Base-by-base conservation (phyloP, 2,113 vertebrate genomes). In the Sylvietta virens region DNA sequence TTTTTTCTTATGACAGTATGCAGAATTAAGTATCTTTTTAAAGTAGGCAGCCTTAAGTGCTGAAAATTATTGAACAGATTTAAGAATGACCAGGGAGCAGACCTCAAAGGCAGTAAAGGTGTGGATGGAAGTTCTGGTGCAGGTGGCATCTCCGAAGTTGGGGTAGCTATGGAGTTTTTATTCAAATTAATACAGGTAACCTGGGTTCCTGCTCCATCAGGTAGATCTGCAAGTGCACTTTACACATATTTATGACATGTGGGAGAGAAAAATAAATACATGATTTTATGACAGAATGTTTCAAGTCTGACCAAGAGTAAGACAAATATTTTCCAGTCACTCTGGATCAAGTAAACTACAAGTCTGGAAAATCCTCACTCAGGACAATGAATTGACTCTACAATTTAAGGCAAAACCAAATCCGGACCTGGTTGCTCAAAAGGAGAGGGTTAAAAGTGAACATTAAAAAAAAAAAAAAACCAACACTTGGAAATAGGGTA, bases 161-260 rank as follows among this genome's bases (percentile, higher is more conserved):
- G 90, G 13, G 81, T 62, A 79, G 89, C 67, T 39, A 90, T 5
- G 6, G 77, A 91, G 18, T 27, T 90, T 57, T 81, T 92, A 51
- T 35, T 88, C 69, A 69, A 54, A 91, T 65, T 51, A 76, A 67
- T 31, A 76, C 24, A 85, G n/a, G 80, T 23, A 40, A 86, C 79
- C 37, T 77, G 81, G 27, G 35, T 15, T 81, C 54, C 91, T 62
- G 82, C 39, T 93, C 71, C 92, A 73, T 93, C 88, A 69, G 48
- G 66, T 27, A 93, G 60, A 80, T 77, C 93, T 89, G 81, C n/a
- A 96, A 86, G 76, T 39, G 69, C 37, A 54, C 97, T 97, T 96
- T 70, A 87, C 33, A 57, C 6, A 26, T 11, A 90, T 92, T 86
- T 86, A 78, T 58, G 20, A 87, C 26, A 84, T 1, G 1, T 2